Conservation (phyloP, 1,140 invertebrate genomes). For the Drosophila nannoptera region DNA sequence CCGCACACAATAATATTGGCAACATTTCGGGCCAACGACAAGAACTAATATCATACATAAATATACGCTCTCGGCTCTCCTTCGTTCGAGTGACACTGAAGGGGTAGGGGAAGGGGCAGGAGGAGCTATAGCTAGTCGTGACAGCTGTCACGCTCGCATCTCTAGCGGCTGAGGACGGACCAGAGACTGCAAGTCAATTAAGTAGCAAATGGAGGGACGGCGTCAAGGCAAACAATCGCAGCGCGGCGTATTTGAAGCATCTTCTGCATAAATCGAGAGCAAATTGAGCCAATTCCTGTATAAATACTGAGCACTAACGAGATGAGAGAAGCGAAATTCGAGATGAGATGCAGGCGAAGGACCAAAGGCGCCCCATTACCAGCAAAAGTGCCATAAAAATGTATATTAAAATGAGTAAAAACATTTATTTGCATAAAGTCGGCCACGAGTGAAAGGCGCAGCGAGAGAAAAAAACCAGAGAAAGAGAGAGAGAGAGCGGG, state of each 20-base stretch:
- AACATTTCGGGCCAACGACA: conserved; percentile 56
- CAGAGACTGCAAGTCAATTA: conserved; percentile 71
- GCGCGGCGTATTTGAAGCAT: conserved; percentile 63
- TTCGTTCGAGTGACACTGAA: too few species aligned
- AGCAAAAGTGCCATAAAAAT: conserved; percentile 74
- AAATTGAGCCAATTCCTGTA: conserved; percentile 76
- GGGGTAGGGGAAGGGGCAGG: too few species aligned
- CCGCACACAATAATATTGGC: conserved; percentile 68
- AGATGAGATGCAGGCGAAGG: conserved; percentile 20
- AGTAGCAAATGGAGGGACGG: conserved; percentile 69
- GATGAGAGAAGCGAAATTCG: conserved; percentile 55
- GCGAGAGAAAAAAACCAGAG: conserved; percentile 30
- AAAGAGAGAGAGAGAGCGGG: conserved; percentile 5
- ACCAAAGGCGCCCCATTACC: conserved; percentile 48
- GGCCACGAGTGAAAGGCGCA: conserved; percentile 52
- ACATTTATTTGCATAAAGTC: conserved; percentile 77
- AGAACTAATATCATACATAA: conserved; percentile 61
- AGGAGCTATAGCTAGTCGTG: too few species aligned
- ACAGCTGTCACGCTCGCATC: conserved; percentile 40
- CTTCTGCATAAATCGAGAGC: conserved; percentile 73
- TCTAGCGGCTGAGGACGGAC: conserved; percentile 51
- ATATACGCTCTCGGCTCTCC: conserved; percentile 40
- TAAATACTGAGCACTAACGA: conserved; percentile 75
- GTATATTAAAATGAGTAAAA: conserved; percentile 78
- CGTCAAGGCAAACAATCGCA: conserved; percentile 70